These are phyloP conservation scores for Lapara coniferarum DNA, from an alignment of 2,888 invertebrate species.

Conservation along the genomic window DNA sequence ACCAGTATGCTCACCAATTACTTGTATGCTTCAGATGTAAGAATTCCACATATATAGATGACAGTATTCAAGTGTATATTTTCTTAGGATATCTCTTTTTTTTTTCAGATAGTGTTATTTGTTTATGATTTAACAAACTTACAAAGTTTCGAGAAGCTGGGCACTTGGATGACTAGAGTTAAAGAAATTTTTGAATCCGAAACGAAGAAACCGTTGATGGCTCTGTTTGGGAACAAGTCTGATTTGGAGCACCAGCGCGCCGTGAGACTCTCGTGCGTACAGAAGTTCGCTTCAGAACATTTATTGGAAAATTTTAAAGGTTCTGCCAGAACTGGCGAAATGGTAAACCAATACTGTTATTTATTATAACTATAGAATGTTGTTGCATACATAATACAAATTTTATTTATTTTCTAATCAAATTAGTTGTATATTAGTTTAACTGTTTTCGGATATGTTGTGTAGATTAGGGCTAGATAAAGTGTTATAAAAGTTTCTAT, in stretches of 20 bases:
- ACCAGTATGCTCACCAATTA: constrained; percentile 92
- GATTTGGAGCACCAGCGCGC: constrained; percentile 89
- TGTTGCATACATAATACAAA: not conserved
- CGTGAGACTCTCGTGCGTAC: constrained; percentile 85
- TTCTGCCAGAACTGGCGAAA: constrained; percentile 89
- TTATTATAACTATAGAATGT: not conserved
- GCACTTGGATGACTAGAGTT: constrained; percentile 87
- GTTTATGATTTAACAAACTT: constrained; percentile 93
- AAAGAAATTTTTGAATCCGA: constrained; percentile 70
- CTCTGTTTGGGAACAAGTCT: constrained; percentile 88
- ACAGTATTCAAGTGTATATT: not conserved
- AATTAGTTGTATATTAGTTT: not conserved
- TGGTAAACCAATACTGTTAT: constrained; percentile 68
- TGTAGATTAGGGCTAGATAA: not conserved
- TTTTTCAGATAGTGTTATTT: constrained; percentile 87
- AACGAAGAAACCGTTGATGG: constrained; percentile 81
- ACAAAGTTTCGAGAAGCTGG: constrained; percentile 90
- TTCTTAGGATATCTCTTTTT: constrained; percentile 33
- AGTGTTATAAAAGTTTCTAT: too few relatives aligned
- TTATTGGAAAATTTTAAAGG: constrained; percentile 85
- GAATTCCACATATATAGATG: constrained; percentile 36
- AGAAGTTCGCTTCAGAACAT: constrained; percentile 86
- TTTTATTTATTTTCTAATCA: not conserved
- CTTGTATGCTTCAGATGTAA: constrained; percentile 87
- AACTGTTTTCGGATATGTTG: not conserved